Evolutionary conservation across 2,888 invertebrate species (phyloP).

Genomic region (Geotrupes spiniger): DNA sequence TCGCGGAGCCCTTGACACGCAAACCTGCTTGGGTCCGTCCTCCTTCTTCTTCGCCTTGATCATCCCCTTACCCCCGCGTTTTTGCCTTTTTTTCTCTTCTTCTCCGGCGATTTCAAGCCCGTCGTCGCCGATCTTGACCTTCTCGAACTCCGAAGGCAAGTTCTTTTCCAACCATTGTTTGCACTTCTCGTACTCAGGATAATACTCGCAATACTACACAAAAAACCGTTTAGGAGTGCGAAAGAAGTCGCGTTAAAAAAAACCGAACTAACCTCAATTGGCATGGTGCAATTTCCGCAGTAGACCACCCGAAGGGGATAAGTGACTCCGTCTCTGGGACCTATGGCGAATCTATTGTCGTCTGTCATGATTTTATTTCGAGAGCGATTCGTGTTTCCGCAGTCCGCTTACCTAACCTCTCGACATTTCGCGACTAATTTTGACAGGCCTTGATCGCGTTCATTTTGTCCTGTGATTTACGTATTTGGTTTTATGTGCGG

Average conservation of each 20-base stretch:
- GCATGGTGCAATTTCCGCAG: conserved; percentile 92
- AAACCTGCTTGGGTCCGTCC: conserved; percentile 81
- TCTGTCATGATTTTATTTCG: conserved; percentile 43
- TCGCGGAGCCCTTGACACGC: conserved; percentile 84
- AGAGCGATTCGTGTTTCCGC: not conserved
- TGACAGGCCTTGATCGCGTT: too few species aligned
- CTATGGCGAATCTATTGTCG: conserved; percentile 63
- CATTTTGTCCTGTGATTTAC: too few species aligned
- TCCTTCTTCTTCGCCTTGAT: conserved; percentile 94
- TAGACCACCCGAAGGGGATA: conserved; percentile 85
- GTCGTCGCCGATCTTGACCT: conserved; percentile 70
- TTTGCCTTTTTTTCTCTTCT: conserved; percentile 94
- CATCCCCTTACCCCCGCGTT: conserved; percentile 95
- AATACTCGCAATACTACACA: conserved; percentile 92
- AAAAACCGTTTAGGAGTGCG: too few species aligned
- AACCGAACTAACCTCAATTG: conserved; percentile 82
- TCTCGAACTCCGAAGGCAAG: conserved; percentile 90
- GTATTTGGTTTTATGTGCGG: too few species aligned
- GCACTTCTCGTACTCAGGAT: conserved; percentile 96
- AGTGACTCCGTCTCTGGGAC: conserved; percentile 57
- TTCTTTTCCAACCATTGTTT: conserved; percentile 95
- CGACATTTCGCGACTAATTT: too few species aligned
- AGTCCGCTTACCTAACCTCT: too few species aligned
- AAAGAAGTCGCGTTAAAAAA: too few species aligned
- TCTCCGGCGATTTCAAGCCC: conserved; percentile 74